Evolutionary conservation across 37 sponge, comb jelly and placozoan genomes (phyloP).

Genomic region (Halisarca cf. caerulea): DNA sequence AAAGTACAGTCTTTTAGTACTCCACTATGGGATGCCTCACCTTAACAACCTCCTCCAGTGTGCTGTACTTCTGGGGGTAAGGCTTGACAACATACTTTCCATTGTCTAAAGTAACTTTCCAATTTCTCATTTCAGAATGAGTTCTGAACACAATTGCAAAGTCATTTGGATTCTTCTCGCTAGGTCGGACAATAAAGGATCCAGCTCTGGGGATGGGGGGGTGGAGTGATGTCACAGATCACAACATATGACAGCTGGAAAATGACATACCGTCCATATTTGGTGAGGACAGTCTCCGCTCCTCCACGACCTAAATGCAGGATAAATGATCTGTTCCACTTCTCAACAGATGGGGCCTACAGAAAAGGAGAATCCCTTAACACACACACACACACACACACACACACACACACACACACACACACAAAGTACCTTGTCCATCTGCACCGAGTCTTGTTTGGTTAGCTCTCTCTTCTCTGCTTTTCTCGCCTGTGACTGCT

Average conservation of each 20-base stretch:
- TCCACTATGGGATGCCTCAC: too few relatives aligned
- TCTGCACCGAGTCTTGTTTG: too few relatives aligned
- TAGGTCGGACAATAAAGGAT: conserved; percentile 69
- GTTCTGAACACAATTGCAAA: conserved; percentile 75
- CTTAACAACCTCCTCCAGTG: neutral
- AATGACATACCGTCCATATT: neutral
- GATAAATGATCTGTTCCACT: neutral
- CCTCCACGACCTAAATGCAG: neutral
- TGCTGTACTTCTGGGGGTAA: neutral
- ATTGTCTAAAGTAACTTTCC: conserved; percentile 15
- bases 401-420: too few relatives aligned
- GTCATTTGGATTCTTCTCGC: conserved; percentile 61
- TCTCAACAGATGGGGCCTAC: neutral
- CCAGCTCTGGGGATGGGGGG: conserved; percentile 49
- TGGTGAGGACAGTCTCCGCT: neutral
- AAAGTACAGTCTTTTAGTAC: neutral
- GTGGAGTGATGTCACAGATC: neutral
- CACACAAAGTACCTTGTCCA: too few relatives aligned
- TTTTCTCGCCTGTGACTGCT: too few relatives aligned
- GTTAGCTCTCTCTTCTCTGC: too few relatives aligned
- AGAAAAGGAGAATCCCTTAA: too few relatives aligned
- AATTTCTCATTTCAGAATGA: conserved; percentile 51
- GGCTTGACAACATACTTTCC: neutral
- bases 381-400: too few relatives aligned
- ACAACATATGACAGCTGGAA: neutral